A percentile compares a stretch with the other conserved stretches of the same genome.
Conservation (phyloP, 2,113 vertebrate species). For the Platysternon megacephalum region DNA sequence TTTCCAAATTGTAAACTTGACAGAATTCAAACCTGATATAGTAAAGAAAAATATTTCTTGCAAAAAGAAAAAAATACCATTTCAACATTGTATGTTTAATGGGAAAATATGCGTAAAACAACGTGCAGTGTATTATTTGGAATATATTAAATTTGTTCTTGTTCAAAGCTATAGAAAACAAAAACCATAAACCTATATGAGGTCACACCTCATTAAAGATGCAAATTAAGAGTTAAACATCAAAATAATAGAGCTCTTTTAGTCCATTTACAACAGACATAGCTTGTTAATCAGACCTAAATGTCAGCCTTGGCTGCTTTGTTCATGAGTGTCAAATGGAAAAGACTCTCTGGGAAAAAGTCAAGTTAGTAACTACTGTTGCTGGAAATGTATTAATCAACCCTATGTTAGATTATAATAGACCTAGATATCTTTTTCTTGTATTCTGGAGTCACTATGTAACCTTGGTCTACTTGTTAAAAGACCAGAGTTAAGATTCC, state of each 20-base stretch:
- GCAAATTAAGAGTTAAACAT: slow-evolving; percentile 9
- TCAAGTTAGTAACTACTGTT: neutral
- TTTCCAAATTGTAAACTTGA: neutral
- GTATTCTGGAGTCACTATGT: neutral
- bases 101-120: neutral
- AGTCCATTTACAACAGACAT: neutral
- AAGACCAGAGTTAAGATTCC: slow-evolving; percentile 12
- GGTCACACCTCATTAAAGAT: neutral
- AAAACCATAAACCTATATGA: neutral
- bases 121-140: neutral
- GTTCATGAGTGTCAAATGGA: neutral
- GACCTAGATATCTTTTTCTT: neutral
- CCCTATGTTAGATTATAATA: neutral
- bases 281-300: neutral
- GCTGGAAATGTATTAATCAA: slow-evolving; percentile 22
- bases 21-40: neutral
- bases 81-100: neutral
- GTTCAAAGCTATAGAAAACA: neutral
- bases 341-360: neutral
- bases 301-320: neutral
- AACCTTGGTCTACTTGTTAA: slow-evolving; percentile 17
- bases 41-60: neutral
- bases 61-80: neutral
- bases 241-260: neutral
- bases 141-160: neutral